phyloP scores from a whole-genome alignment of 2,888 invertebrate genomes.

The Scaptomyza flava region DNA sequence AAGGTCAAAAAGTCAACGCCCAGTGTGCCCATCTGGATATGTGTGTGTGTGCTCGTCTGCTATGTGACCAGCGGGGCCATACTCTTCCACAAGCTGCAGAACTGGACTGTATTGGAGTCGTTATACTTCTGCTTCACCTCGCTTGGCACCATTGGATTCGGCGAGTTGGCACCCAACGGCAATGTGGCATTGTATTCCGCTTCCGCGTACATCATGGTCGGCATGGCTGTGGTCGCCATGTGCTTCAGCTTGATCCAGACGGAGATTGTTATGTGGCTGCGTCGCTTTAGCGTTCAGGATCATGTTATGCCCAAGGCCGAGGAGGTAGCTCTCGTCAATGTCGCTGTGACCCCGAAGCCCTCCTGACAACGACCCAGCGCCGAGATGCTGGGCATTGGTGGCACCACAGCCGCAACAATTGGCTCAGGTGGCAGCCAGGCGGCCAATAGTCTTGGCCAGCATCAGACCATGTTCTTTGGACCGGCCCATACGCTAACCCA shows the following conservation, averaged over 20 bases:
- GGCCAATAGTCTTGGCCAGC: constrained; percentile 73
- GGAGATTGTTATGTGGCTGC: constrained; percentile 86
- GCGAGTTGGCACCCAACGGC: constrained; percentile 89
- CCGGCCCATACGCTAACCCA: constrained; percentile 85
- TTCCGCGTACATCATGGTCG: constrained; percentile 92
- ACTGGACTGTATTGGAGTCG: constrained; percentile 96
- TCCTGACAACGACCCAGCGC: constrained; percentile 86
- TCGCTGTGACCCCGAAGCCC: constrained; percentile 86
- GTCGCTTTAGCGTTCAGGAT: constrained; percentile 84
- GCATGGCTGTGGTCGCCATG: constrained; percentile 94
- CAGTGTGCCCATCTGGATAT: constrained; percentile 93
- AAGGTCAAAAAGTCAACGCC: constrained; percentile 37
- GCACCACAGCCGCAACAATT: constrained; percentile 27
- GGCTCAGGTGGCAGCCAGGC: constrained; percentile 35
- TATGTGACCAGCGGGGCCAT: constrained; percentile 96
- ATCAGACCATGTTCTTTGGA: constrained; percentile 83
- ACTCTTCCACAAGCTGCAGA: constrained; percentile 95
- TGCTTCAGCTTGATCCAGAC: constrained; percentile 94
- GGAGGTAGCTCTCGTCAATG: constrained; percentile 85
- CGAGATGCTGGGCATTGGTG: constrained; percentile 82
- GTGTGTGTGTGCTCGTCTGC: constrained; percentile 92
- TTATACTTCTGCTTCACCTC: constrained; percentile 92
- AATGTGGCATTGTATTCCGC: constrained; percentile 91
- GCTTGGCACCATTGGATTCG: constrained; percentile 93
- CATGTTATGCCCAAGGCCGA: constrained; percentile 85